These are phyloP conservation scores for Manis crassicaudata DNA, from an alignment of 2,797 vertebrate genomes.

Conservation along the genomic window DNA sequence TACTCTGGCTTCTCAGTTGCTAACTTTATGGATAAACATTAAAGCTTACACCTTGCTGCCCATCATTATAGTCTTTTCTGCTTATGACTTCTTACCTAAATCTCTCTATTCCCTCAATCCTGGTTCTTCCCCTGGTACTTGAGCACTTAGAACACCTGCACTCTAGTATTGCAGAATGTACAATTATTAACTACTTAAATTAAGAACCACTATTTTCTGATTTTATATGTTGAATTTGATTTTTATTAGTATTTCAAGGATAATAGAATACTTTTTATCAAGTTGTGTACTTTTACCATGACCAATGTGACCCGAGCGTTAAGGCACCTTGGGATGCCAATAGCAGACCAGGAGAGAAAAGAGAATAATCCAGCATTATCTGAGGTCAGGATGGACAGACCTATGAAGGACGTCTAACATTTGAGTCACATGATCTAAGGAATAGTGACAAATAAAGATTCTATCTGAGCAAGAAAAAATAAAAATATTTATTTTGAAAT, in stretches of 20 bases:
- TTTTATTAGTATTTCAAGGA: not conserved
- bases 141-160: rapidly evolving
- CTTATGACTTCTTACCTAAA: not conserved
- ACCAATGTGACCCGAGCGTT: not conserved
- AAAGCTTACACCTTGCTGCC: not conserved
- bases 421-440: not conserved
- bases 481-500: not conserved
- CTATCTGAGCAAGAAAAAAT: not conserved
- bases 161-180: not conserved
- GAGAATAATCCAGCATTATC: not conserved
- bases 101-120: not conserved
- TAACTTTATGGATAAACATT: not conserved
- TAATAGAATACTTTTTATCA: not conserved
- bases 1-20: not conserved
- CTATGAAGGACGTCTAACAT: not conserved
- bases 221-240: not conserved
- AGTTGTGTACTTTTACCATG: not conserved
- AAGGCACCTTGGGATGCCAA: not conserved
- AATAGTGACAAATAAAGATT: not conserved
- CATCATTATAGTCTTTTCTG: not conserved
- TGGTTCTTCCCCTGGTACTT: not conserved
- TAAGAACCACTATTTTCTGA: not conserved
- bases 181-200: not conserved
- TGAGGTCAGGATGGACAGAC: rapidly evolving
- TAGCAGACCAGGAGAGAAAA: not conserved